These are phyloP conservation scores for Azemiops feae DNA, from an alignment of 2,113 vertebrate genomes.

Conservation along the genomic window DNA sequence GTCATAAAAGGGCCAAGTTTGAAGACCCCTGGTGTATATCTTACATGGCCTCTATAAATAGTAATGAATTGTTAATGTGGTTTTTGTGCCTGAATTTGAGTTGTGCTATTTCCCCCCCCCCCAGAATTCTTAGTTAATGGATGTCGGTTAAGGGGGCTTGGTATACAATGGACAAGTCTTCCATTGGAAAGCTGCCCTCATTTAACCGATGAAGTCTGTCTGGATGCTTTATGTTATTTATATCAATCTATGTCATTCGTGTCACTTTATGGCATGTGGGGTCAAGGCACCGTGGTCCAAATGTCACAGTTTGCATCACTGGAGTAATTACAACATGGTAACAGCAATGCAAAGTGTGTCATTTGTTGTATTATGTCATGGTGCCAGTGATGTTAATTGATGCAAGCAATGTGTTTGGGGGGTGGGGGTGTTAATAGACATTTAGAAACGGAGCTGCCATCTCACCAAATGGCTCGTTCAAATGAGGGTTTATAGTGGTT, in stretches of 20 bases:
- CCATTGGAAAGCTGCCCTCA: background rate
- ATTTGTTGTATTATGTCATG: background rate
- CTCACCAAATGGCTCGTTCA: background rate
- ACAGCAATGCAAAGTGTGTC: background rate
- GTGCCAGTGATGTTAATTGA: background rate
- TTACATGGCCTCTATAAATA: background rate
- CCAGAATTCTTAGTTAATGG: background rate
- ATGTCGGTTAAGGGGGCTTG: background rate
- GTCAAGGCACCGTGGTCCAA: background rate
- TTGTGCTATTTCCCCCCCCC: background rate
- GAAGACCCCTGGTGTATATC: accelerated
- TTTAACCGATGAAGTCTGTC: background rate
- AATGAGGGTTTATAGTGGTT: background rate
- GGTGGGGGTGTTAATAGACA: background rate
- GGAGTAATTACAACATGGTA: background rate
- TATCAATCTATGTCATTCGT: background rate
- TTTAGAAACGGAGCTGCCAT: background rate
- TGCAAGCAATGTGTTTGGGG: background rate
- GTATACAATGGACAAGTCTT: background rate
- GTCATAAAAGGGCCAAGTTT: too few relatives aligned
- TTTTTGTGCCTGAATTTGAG: background rate
- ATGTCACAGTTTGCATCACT: background rate
- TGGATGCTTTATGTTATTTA: background rate
- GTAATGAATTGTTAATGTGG: conserved; percentile 19
- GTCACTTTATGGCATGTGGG: background rate